Percentiles rank a stretch among this genome's conserved stretches.
Conservation (phyloP, 2,113 vertebrate species). For the Alectura lathami region DNA sequence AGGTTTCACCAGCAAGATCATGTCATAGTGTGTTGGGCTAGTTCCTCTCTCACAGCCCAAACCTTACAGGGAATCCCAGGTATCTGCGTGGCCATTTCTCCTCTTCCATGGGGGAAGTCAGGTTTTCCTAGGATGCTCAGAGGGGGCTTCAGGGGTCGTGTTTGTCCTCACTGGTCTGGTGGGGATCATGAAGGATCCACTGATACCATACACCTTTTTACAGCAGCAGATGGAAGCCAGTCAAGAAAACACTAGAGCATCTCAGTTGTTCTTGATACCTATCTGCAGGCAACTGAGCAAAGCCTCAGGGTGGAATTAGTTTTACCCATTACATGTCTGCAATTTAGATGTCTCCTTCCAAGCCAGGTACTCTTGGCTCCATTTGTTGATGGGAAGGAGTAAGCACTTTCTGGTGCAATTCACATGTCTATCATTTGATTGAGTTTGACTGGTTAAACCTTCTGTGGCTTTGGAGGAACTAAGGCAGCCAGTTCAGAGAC, state of each 20-base stretch:
- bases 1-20: neutral
- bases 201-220: neutral
- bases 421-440: fast-evolving
- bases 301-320: neutral
- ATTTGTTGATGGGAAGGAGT: neutral
- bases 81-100: neutral
- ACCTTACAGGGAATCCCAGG: neutral
- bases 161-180: neutral
- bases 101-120: neutral
- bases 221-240: neutral
- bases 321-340: fast-evolving
- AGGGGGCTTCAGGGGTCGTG: neutral
- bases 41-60: neutral
- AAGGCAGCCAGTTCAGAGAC: neutral
- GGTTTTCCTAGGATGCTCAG: neutral
- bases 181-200: fast-evolving
- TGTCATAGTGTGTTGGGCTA: fast-evolving
- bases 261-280: neutral
- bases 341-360: neutral
- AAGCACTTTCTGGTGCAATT: neutral
- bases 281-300: neutral
- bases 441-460: neutral
- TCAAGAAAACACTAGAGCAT: neutral
- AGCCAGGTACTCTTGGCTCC: neutral
- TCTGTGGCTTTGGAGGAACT: neutral